Percentiles rank a stretch among this genome's conserved stretches.
Evolutionary conservation across 2,888 invertebrate species (phyloP).

Genomic region (Nemotelus nigrinus): DNA sequence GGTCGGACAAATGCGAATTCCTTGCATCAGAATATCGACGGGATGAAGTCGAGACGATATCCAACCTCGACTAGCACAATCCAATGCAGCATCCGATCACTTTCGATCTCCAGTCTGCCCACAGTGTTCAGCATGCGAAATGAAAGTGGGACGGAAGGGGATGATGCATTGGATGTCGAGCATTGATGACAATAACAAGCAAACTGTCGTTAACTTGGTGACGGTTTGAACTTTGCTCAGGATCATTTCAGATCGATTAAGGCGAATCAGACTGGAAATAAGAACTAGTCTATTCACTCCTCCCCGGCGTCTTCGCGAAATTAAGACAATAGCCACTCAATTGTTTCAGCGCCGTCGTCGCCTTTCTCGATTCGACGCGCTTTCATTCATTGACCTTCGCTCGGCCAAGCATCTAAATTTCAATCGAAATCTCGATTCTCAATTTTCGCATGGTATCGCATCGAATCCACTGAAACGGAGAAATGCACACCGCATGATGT

Average conservation of each 20-base stretch:
- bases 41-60: too few relatives aligned
- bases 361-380: not conserved
- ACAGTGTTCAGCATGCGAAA: too few relatives aligned
- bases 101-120: too few relatives aligned
- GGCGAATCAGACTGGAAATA: conserved; percentile 7
- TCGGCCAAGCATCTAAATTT: not conserved
- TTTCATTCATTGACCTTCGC: conserved; percentile 14
- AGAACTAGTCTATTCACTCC: not conserved
- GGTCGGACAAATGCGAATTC: not conserved
- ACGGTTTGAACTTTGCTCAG: not conserved
- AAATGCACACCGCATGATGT: conserved; percentile 27
- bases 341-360: not conserved
- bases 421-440: not conserved
- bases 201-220: not conserved
- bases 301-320: not conserved
- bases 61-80: too few relatives aligned
- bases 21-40: too few relatives aligned
- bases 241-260: conserved; percentile 22
- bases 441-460: not conserved
- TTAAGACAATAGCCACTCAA: not conserved
- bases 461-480: conserved; percentile 4
- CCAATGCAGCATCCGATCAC: too few relatives aligned
- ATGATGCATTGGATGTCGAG: not conserved
- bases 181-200: not conserved
- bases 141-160: not conserved